Evolutionary conservation across 92 coral and sea anemone genomes (phyloP).

Genomic region (Desmophyllum pertusum): DNA sequence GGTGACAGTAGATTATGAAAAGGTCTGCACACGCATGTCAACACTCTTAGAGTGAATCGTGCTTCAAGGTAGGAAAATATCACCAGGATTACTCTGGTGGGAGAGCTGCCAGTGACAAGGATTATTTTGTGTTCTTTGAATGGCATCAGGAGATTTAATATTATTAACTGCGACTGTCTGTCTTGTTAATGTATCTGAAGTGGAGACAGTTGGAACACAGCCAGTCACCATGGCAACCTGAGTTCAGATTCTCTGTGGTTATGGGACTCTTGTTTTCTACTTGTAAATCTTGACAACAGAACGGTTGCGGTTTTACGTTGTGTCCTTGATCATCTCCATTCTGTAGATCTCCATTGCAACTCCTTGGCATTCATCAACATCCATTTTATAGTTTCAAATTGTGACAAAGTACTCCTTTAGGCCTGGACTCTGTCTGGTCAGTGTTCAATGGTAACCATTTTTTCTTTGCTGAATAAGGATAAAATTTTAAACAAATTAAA

Average conservation of each 20-base stretch:
- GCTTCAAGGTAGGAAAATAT: slow-evolving; percentile 85
- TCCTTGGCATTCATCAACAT: background rate
- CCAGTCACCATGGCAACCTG: background rate
- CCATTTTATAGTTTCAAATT: slow-evolving; percentile 6
- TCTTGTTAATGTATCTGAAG: background rate
- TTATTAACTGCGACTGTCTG: too few relatives aligned
- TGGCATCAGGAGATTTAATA: background rate
- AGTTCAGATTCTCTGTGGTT: background rate
- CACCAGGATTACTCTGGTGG: slow-evolving; percentile 91
- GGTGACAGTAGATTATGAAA: slow-evolving; percentile 74
- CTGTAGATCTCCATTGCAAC: background rate
- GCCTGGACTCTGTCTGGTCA: background rate
- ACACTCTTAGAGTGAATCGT: slow-evolving; percentile 76
- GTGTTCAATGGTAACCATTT: background rate
- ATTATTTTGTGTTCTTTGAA: background rate
- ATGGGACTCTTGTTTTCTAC: background rate
- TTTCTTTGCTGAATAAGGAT: background rate
- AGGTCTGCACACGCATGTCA: slow-evolving; percentile 81
- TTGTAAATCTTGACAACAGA: background rate
- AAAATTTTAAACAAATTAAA: background rate
- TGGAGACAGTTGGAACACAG: background rate
- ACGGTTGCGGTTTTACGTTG: background rate
- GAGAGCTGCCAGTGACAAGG: slow-evolving; percentile 52
- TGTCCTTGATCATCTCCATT: background rate
- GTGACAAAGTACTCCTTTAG: background rate